Evolutionary conservation across 2,113 vertebrate species (phyloP), one percentile per base, ranked within the genome.

Genomic region (Ondatra zibethicus): DNA sequence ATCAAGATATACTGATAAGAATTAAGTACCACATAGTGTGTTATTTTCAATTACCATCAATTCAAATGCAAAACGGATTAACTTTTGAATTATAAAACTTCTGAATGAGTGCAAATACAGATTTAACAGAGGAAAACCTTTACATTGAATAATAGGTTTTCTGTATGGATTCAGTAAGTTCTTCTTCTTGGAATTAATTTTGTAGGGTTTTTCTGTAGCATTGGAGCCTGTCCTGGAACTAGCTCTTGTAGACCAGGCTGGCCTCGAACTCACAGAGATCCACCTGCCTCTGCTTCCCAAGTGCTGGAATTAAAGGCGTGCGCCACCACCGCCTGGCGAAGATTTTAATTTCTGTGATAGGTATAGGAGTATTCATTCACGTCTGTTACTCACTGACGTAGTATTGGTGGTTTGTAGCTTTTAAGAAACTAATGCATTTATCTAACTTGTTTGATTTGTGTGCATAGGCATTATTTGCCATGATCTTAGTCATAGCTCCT

Each of bases 131-230:
- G 27, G 85, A 63, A 72, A 73, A 12, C 63, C 42, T 95, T 52
- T 76, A 77, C 55, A 52, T 61, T 86, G 9, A 68, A 11, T 31
- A 8, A 36, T 36, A 39, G 7, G 72, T 93, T 92, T 88, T 89
- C n/a, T 92, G 14, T 80, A 23, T 88, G 23, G 93, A 52, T 68
- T 33, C 23, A 80, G 47, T 50, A 93, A 23, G 47, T 77, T 12
- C 39, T 73, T 95, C 63, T 61, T 96, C 7, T 93, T 73, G 90
- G n/a, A 88, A 95, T 31, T 93, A 91, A 88, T 93, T 92, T 29
- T 14, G 66, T 7, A n/a, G n/a, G n/a, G n/a, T n/a, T n/a, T n/a
- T n/a, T n/a, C n/a, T n/a, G n/a, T n/a, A n/a, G n/a, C n/a, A n/a
- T n/a, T n/a, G n/a, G n/a, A n/a, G n/a, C n/a, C n/a, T n/a, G n/a